phyloP scores from a whole-genome alignment of 2,888 invertebrate genomes.

The Eristalinus aeneus region DNA sequence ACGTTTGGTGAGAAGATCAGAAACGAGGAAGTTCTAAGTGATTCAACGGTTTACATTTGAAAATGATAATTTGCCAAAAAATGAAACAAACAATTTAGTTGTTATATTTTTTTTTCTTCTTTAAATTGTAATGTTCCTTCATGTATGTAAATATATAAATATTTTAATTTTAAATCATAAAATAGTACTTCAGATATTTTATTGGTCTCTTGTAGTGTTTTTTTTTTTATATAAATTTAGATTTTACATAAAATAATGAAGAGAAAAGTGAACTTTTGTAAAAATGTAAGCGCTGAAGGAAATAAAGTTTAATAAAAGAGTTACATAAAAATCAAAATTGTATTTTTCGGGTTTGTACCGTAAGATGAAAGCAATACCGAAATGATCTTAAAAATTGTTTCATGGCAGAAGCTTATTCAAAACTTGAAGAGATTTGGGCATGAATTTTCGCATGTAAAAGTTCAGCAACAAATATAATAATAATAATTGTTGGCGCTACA shows the following conservation, averaged over 20 bases:
- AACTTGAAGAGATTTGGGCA: no score
- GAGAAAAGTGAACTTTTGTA: conserved; percentile 36
- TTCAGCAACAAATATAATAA: no score
- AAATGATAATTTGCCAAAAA: conserved; percentile 28
- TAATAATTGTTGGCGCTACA: no score
- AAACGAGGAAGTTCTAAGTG: conserved; percentile 15
- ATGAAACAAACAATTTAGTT: conserved; percentile 12
- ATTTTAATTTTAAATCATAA: conserved; percentile 19
- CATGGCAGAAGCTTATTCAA: no score
- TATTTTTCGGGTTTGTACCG: neutral
- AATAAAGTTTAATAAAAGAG: conserved; percentile 38
- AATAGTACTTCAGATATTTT: conserved; percentile 38
- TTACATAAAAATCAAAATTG: conserved; percentile 6
- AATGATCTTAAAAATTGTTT: no score
- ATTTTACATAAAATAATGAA: conserved; percentile 1
- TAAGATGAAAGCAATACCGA: no score
- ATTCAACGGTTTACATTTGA: conserved; percentile 24
- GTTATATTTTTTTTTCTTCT: conserved; percentile 2
- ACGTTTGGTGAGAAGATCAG: neutral
- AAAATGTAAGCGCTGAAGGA: conserved; percentile 17
- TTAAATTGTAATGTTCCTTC: conserved; percentile 10
- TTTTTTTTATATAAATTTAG: conserved; percentile 32
- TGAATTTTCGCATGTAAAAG: no score
- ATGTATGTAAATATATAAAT: conserved; percentile 32
- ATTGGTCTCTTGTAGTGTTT: conserved; percentile 42